Evolutionary conservation across 2,113 vertebrate species (phyloP).

Genomic region (Anguilla japonica): DNA sequence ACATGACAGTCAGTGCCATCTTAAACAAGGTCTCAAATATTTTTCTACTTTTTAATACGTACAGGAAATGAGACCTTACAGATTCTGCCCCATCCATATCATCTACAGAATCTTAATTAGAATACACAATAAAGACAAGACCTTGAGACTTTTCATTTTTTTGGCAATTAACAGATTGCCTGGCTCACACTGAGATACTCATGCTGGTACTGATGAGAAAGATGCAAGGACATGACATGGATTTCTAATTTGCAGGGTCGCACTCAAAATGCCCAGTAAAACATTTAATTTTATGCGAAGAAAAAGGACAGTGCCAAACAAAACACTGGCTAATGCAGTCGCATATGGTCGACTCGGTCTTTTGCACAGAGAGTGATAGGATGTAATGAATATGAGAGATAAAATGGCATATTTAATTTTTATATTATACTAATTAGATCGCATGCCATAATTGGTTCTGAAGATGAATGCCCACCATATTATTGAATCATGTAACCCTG

Average conservation of each 20-base stretch:
- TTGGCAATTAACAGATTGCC: neutral
- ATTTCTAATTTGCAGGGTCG: neutral
- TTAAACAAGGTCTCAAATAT: neutral
- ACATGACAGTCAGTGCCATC: neutral
- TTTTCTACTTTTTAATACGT: neutral
- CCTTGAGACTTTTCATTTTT: neutral
- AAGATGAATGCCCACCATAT: constrained; percentile 48
- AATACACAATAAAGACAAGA: neutral
- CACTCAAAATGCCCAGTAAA: neutral
- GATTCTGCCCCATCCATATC: neutral
- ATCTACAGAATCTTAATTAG: neutral
- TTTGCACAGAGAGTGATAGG: constrained; percentile 26
- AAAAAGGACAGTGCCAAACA: neutral
- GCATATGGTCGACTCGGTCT: constrained; percentile 26
- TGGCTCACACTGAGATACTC: neutral
- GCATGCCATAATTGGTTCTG: constrained; percentile 33
- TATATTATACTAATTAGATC: constrained; percentile 41
- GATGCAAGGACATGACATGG: neutral
- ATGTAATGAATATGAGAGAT: constrained; percentile 34
- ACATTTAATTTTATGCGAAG: neutral
- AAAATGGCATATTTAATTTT: constrained; percentile 41
- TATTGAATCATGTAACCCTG: neutral
- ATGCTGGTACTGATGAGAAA: neutral
- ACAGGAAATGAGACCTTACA: neutral
- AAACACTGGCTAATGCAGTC: constrained; percentile 37